Evolutionary conservation across 2,888 invertebrate genomes (phyloP).

Genomic region (Graphium colonna): DNA sequence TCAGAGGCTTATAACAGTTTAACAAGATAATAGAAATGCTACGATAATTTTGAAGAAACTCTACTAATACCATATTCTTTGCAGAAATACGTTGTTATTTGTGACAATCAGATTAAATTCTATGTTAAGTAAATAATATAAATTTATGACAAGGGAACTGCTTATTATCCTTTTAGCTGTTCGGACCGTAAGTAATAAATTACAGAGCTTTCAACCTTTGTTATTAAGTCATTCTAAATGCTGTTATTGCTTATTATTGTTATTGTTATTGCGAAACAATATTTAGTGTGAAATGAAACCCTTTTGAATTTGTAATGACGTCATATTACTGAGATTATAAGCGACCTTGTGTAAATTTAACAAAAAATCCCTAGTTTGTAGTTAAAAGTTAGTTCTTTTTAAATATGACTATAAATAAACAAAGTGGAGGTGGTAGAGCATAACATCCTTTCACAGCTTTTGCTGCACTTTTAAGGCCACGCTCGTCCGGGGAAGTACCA

Average conservation of each 20-base stretch:
- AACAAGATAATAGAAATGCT: neutral
- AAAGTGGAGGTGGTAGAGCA: too few relatives aligned
- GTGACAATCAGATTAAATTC: neutral
- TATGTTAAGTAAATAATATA: conserved; percentile 35
- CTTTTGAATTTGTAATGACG: conserved; percentile 1
- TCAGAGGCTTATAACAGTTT: too few relatives aligned
- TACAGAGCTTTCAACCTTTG: conserved; percentile 9
- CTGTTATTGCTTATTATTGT: neutral
- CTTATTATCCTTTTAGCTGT: conserved; percentile 12
- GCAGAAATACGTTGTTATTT: conserved; percentile 5
- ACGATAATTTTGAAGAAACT: neutral
- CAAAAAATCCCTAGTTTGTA: too few relatives aligned
- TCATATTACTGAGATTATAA: too few relatives aligned
- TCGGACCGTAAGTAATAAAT: conserved; percentile 9
- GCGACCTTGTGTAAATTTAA: too few relatives aligned
- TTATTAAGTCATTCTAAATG: conserved; percentile 6
- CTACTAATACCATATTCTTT: conserved; percentile 4
- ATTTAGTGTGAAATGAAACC: neutral
- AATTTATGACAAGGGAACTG: conserved; percentile 28
- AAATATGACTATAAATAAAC: too few relatives aligned
- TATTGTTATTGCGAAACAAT: neutral
- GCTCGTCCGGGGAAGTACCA: too few relatives aligned
- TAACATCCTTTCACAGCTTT: too few relatives aligned
- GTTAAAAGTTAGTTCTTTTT: too few relatives aligned
- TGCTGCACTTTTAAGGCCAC: too few relatives aligned